Base-by-base conservation (phyloP, 2,888 invertebrate genomes). In the Tachina lurida region DNA sequence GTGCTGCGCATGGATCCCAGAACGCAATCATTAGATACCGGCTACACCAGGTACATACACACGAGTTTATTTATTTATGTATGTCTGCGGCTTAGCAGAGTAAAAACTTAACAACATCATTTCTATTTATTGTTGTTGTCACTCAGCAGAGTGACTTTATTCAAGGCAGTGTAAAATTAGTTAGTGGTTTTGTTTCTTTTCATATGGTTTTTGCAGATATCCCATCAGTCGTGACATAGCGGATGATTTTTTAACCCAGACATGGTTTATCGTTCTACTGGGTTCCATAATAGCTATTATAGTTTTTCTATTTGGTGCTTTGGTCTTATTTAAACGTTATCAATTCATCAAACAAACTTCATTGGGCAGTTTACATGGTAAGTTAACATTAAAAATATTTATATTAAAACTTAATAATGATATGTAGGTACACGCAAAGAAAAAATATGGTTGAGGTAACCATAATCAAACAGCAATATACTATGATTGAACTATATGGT, bases 191-290 rank as follows among this genome's bases (percentile, higher is more conserved):
- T 70, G 17, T 71, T 58, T 54, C 45, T 67, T 15, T 47, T 60
- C 39, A 47, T 56, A 45, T 31, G 31, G 31, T 31, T 71, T 84
- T 84, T 93, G 90, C 93, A 94, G 91, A 88, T 93, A 95, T 91
- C 94, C 94, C 89, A 92, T 93, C 89, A 92, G 92, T 91, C 93
- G 92, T 89, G 92, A 92, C 92, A 91, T 93, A 90, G 94, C 95
- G 87, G 95, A 96, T 90, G 96, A 96, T 93, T 95, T 96, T 91
- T 94, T 96, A 90, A 96, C 96, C 89, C 97, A 97, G 94, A 96
- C 97, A 84, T 97, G 97, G 97, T 97, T 97, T 94, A 96, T 97
- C 93, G 96, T 97, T 88, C 94, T 97, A 89, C 94, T 97, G 89
- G 97, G 97, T 90, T 96, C 97, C 89, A 96, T 97, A 93, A 95